Base-by-base conservation (phyloP, 2,888 invertebrate species). In the Dolomedes plantarius region DNA sequence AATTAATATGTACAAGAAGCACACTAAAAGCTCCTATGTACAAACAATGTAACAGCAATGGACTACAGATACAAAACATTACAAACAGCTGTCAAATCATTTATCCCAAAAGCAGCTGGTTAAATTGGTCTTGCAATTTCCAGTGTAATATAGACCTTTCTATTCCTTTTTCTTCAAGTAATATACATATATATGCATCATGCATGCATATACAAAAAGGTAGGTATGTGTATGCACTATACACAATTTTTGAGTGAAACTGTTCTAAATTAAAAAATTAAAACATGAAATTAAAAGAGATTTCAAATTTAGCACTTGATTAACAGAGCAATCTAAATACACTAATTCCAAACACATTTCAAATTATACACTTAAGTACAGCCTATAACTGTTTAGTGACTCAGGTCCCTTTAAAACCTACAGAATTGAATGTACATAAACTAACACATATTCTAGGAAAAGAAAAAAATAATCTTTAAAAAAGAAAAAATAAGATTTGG, bases 21-120 rank as follows among this genome's bases (percentile, higher is more conserved):
- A 79, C 65, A 65, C 82, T 82, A 82, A 82, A 75, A 82, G 82
- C 82, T 69, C 82, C 82, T 82, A 82, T 82, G 71, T 75, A 82
- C 81, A 81, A 67, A 62, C 50, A 36, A 81, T 75, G 74, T 31
- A 82, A 82, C 75, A 81, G 69, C 71, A 75, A 41, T 75, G 31
- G 23, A 71, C 75, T 82, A 82, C 71, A 78, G 32, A 81, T 32
- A 73, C 69, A 71, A 62, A 65, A 31, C 31, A 74, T 56, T 68
- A 80, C 68, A 77, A 78, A 71, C 71, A 78, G 56, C 73, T 39
- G 19, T 74, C 64, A 71, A 41, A 27, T 56, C 72, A 67, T 41
- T 65, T 65, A 39, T 19, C 29, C 68, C 68, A 36, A 39, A 41
- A 62, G 71, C 69, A 41, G 71, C 69, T 62, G 74, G 56, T 82